Conservation (phyloP, 1,140 invertebrate species). For the Rhopalosiphum maidis region DNA sequence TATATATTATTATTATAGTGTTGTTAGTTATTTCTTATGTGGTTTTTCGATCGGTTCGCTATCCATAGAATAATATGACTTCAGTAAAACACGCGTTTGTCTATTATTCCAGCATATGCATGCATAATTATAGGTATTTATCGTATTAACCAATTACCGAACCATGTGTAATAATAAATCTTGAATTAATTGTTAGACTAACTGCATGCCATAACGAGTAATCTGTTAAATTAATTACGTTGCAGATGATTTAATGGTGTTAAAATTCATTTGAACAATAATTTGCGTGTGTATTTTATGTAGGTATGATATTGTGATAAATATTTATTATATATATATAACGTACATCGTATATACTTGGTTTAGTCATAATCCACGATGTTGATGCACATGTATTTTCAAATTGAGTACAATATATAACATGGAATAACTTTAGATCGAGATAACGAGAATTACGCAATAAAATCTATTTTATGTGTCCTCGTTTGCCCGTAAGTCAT, state of each 20-base stretch:
- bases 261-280: neutral
- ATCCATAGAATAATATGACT: neutral
- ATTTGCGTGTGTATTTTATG: neutral
- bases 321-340: neutral
- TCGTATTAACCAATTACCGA: neutral
- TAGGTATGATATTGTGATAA: neutral
- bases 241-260: neutral
- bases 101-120: neutral
- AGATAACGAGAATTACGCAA: neutral
- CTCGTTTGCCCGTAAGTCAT: neutral
- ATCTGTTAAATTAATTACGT: neutral
- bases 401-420: neutral
- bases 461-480: neutral
- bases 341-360: neutral
- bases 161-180: neutral
- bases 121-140: neutral
- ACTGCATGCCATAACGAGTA: neutral
- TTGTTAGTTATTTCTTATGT: neutral
- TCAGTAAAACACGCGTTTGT: neutral
- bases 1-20: neutral
- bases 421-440: neutral
- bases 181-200: neutral
- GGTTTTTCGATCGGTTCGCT: neutral
- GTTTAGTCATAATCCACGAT: neutral
- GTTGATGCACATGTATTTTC: neutral